Evolutionary conservation across 1,140 invertebrate species (phyloP).

Genomic region (Heliconius melpomene): DNA sequence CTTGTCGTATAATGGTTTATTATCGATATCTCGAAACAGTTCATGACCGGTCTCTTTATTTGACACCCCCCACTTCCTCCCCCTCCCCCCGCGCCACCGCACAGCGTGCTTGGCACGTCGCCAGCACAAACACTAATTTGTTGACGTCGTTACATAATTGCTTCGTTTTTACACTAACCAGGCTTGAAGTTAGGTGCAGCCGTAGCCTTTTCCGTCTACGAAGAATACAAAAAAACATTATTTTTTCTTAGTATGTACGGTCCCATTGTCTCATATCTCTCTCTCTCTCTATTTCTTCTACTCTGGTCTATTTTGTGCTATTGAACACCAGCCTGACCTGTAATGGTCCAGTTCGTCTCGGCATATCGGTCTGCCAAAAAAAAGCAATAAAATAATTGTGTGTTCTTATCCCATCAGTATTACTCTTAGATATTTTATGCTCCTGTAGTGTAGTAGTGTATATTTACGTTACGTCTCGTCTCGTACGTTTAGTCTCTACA

Average conservation of each 20-base stretch:
- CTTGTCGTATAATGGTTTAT: slow-evolving; percentile 34
- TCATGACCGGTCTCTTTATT: slow-evolving; percentile 28
- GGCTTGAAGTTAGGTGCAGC: slow-evolving; percentile 41
- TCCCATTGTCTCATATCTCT: not conserved
- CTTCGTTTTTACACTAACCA: slow-evolving; percentile 63
- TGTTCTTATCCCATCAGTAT: no score
- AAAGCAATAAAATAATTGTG: no score
- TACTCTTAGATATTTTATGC: no score
- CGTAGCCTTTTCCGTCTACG: slow-evolving; percentile 25
- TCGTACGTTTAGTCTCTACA: no score
- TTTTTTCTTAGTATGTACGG: not conserved
- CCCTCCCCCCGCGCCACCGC: slow-evolving; percentile 21
- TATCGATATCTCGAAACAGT: slow-evolving; percentile 39
- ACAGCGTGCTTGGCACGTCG: slow-evolving; percentile 58
- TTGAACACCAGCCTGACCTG: no score
- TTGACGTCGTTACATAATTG: slow-evolving; percentile 74
- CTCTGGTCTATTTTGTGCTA: no score
- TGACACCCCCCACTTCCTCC: slow-evolving; percentile 13
- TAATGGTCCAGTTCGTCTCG: no score
- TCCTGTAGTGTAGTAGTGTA: slow-evolving; percentile 12
- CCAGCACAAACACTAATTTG: slow-evolving; percentile 72
- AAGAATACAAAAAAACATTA: not conserved
- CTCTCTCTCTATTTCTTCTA: no score
- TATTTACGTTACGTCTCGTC: no score
- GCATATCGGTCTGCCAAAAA: no score